Conservation (phyloP, 2,113 vertebrate species). For the Scytalopus superciliaris region DNA sequence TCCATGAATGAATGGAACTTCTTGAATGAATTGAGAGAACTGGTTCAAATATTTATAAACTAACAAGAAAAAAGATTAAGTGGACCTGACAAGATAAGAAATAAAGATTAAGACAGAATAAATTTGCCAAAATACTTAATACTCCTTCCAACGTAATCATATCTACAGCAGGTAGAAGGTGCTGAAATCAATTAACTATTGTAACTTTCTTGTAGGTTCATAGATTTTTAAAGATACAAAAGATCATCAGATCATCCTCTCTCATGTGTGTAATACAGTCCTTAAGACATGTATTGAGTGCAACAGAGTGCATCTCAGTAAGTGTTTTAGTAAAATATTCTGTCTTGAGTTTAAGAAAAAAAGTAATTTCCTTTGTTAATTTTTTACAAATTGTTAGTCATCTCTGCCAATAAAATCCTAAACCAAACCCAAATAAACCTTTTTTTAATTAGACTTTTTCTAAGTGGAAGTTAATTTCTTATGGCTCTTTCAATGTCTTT, state of each 20-base stretch:
- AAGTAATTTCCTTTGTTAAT: background rate
- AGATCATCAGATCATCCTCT: background rate
- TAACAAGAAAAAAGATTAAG: background rate
- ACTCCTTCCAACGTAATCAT: background rate
- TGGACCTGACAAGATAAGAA: background rate
- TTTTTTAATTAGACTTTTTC: background rate
- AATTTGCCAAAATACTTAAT: background rate
- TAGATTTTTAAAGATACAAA: background rate
- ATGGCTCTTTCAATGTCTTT: background rate
- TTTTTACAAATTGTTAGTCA: background rate
- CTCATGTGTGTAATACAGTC: background rate
- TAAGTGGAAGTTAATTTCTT: background rate
- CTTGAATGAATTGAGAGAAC: background rate
- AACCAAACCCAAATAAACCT: background rate
- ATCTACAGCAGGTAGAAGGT: background rate
- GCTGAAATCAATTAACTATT: background rate
- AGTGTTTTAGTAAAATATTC: background rate
- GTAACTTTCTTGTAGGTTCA: background rate
- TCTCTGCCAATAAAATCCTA: background rate
- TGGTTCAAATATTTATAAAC: background rate
- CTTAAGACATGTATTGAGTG: accelerated
- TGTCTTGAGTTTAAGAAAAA: background rate
- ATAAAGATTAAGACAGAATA: background rate
- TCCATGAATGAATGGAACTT: background rate
- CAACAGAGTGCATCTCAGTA: background rate